These are phyloP conservation scores for Plagiodera versicolora DNA, from an alignment of 2,888 invertebrate genomes.

Conservation along the genomic window DNA sequence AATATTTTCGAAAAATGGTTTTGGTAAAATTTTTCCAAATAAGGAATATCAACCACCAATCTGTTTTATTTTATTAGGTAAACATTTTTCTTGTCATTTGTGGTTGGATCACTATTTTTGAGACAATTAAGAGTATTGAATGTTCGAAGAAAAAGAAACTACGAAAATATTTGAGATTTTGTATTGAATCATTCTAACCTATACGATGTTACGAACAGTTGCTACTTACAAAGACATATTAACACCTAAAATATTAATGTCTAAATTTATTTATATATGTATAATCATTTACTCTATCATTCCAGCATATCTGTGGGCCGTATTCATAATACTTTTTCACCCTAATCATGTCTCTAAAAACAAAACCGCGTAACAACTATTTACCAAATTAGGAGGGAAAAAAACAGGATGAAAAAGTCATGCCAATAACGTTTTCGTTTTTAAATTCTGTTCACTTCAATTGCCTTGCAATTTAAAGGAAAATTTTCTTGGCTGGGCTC, in stretches of 20 bases:
- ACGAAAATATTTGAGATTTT: conserved; percentile 46
- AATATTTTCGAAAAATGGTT: no score
- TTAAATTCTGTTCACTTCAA: not conserved
- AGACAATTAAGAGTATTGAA: no score
- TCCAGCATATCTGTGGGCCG: conserved; percentile 47
- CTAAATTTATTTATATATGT: conserved; percentile 55
- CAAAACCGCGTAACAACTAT: conserved; percentile 28
- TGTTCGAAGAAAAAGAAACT: no score
- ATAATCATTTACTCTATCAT: conserved; percentile 53
- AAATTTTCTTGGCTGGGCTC: no score
- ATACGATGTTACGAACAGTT: conserved; percentile 57
- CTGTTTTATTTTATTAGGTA: no score
- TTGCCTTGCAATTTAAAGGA: not conserved
- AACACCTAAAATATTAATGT: conserved; percentile 56
- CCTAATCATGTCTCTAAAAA: conserved; percentile 36
- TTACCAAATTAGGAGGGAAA: conserved; percentile 18
- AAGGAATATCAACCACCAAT: no score
- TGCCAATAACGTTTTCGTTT: not conserved
- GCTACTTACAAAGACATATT: conserved; percentile 58
- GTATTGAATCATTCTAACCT: conserved; percentile 56
- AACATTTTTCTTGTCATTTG: no score
- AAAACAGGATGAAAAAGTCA: conserved; percentile 21
- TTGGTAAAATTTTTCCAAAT: no score
- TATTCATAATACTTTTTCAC: conserved; percentile 49
- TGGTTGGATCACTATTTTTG: no score